Conservation (phyloP, 1,140 invertebrate genomes). For the Macrosteles quadrilineatus region DNA sequence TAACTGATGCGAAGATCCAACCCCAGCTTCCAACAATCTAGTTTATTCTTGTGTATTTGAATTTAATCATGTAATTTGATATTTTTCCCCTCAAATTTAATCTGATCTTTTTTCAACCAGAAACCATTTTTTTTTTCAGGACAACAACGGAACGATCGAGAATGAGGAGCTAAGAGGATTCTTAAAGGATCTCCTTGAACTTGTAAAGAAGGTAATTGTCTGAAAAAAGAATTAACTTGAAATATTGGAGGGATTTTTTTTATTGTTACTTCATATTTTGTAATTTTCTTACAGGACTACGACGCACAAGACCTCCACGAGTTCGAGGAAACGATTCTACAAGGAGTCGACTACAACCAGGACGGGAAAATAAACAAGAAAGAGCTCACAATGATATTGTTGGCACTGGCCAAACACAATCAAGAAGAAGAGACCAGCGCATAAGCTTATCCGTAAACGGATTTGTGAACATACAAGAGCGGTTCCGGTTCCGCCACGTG, state of each 20-base stretch:
- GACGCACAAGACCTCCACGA: conserved; percentile 85
- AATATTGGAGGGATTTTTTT: conserved; percentile 4
- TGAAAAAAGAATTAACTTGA: conserved; percentile 6
- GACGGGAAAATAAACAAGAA: conserved; percentile 92
- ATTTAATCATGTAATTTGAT: no score
- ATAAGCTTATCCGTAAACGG: neutral
- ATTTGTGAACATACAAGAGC: neutral
- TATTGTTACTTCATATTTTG: no score
- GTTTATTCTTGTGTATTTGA: no score
- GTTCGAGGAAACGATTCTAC: conserved; percentile 86
- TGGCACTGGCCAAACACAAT: conserved; percentile 79
- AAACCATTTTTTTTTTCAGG: conserved; percentile 66
- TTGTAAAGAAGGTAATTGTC: conserved; percentile 87
- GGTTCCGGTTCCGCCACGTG: neutral
- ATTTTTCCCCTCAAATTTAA: no score
- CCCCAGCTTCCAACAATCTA: no score
- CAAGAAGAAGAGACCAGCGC: conserved; percentile 62
- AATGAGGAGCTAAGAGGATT: conserved; percentile 92
- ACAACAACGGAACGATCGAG: conserved; percentile 91
- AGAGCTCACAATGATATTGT: conserved; percentile 89
- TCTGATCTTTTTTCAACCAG: no score
- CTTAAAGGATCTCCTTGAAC: conserved; percentile 86
- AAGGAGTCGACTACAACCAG: conserved; percentile 87
- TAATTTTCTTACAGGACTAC: conserved; percentile 69
- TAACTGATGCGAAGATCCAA: no score